phyloP scores from a whole-genome alignment of 2,113 vertebrate genomes.

The Setophaga kirtlandii region DNA sequence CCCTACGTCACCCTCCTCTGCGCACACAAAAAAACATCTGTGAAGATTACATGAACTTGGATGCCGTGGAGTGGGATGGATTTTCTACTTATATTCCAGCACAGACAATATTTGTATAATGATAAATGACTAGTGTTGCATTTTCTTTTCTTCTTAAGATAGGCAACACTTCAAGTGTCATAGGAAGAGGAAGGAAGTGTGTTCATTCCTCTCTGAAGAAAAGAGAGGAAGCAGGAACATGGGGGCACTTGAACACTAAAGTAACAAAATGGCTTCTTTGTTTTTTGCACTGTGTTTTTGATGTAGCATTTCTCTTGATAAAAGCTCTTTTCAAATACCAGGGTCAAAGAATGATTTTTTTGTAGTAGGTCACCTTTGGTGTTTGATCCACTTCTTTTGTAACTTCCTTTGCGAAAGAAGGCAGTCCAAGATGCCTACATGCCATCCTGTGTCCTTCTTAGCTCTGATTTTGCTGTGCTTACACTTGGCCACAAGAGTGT shows the following conservation, averaged over 20 bases:
- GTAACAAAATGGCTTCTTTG: neutral
- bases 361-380: neutral
- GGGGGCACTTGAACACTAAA: neutral
- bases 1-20: constrained; percentile 93
- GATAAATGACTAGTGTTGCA: neutral
- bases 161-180: neutral
- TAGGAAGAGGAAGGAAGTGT: neutral
- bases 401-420: neutral
- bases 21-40: constrained; percentile 83
- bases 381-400: neutral
- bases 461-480: neutral
- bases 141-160: neutral
- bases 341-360: neutral
- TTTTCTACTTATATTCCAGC: neutral
- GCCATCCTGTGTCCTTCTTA: neutral
- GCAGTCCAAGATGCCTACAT: neutral
- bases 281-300: neutral
- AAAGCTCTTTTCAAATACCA: neutral
- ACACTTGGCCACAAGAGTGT: neutral
- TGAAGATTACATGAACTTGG: constrained; percentile 90
- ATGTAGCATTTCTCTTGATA: neutral
- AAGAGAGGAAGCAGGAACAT: neutral
- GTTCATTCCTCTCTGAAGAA: neutral
- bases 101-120: neutral
- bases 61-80: neutral